Conservation (phyloP, 2,113 vertebrate species). For the Nettapus auritus region DNA sequence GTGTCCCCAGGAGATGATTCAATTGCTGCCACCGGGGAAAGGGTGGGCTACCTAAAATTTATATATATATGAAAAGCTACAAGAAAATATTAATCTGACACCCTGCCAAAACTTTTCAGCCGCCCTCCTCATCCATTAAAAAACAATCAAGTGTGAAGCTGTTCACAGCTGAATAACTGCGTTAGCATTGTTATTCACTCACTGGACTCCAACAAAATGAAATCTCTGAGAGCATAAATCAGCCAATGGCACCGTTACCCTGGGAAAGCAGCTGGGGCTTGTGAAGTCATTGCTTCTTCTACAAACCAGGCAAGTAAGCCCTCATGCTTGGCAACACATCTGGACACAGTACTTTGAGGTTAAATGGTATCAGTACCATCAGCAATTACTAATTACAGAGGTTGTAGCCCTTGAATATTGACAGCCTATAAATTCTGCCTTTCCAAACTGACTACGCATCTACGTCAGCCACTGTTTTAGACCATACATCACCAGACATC, state of each 20-base stretch:
- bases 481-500: background rate
- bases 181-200: constrained; percentile 38
- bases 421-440: background rate
- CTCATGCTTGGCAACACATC: background rate
- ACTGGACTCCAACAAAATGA: constrained; percentile 33
- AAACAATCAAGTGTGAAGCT: constrained; percentile 54
- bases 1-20: background rate
- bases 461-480: background rate
- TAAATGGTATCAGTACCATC: background rate
- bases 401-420: background rate
- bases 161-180: constrained; percentile 58
- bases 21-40: background rate
- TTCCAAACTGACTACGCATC: background rate
- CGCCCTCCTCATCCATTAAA: constrained; percentile 28
- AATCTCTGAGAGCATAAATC: constrained; percentile 31
- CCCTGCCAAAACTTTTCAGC: constrained; percentile 39
- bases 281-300: background rate
- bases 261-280: background rate
- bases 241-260: background rate
- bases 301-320: background rate
- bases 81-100: constrained; percentile 10
- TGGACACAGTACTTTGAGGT: background rate
- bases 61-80: background rate
- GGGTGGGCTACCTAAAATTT: background rate
- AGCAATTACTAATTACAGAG: background rate